Evolutionary conservation across 2,797 vertebrate species (phyloP), one percentile per base, ranked within the genome.

Genomic region (Bradypodion ventrale): DNA sequence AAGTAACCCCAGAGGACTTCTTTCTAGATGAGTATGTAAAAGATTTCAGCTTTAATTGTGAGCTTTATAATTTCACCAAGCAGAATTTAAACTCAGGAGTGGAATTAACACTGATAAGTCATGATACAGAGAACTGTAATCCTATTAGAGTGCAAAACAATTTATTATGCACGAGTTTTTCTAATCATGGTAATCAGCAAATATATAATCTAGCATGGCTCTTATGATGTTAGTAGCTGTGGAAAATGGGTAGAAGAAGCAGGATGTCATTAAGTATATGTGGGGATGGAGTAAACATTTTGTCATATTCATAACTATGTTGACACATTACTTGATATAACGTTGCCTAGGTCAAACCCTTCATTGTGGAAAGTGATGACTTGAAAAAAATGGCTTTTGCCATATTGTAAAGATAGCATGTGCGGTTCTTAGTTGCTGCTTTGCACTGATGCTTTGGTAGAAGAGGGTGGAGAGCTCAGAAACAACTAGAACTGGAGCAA

Each of bases 401-500:
- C 52, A 10, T 10, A 0, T 63, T 82, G 77, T 70, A 69, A 66
- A 82, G 82, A 82, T 59, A 44, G 63, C 27, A 46, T 44, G 75
- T 44, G 60, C 52, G 29, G 27, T 68, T 87, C 56, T 87, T 91
- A 87, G 75, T 79, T 52, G 62, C 76, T 85, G 77, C 87, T 85
- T 70, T 89, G 88, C 79, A 59, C 84, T 32, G 0, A 89, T 80
- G 62, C 87, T 29, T 40, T 56, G 60, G 60, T n/a, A 49, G 75
- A 82, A 66, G 87, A 90, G 89, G 83, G 78, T 85, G 62, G 86
- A 83, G 87, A 75, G 52, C 27, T 87, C 87, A 86, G 89, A 89
- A 82, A 80, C 80, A 59, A 83, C 56, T 68, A 81, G 80, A 60
- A 75, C 76, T 85, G 87, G 84, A 84, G 87, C 84, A 83, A 32